phyloP scores from a whole-genome alignment of 2,113 vertebrate species.

The Caranx ignobilis region DNA sequence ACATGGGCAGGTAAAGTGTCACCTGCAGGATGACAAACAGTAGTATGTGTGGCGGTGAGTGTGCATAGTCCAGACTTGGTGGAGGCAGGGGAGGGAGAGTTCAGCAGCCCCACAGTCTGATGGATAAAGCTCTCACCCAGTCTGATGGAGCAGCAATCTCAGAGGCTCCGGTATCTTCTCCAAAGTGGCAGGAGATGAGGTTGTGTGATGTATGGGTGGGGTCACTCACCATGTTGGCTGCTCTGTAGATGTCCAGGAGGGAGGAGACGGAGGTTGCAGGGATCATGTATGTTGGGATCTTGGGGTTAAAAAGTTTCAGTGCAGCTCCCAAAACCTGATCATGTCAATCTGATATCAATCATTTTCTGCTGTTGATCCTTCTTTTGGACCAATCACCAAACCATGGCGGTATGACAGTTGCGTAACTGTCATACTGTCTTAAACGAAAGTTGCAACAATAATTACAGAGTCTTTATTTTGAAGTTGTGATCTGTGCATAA shows the following conservation, averaged over 20 bases:
- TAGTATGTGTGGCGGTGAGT: too few relatives aligned
- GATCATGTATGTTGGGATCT: too few relatives aligned
- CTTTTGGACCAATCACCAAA: background rate
- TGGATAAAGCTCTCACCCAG: background rate
- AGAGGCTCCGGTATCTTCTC: background rate
- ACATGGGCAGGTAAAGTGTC: too few relatives aligned
- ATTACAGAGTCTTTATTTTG: background rate
- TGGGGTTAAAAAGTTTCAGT: too few relatives aligned
- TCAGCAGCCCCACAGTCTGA: background rate
- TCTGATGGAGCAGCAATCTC: background rate
- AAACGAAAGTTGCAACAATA: background rate
- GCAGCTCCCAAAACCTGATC: too few relatives aligned
- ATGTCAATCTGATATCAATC: background rate
- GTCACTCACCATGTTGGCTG: background rate
- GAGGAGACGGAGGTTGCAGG: background rate
- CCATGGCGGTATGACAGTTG: background rate
- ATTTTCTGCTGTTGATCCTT: background rate
- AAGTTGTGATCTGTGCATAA: background rate
- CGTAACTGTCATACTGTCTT: background rate
- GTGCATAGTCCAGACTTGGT: background rate
- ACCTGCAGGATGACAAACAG: too few relatives aligned
- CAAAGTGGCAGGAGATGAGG: background rate
- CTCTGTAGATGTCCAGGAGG: background rate
- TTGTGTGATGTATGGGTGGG: constrained; percentile 2
- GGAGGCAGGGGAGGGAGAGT: background rate